Conservation (phyloP, 2,113 vertebrate genomes). For the Arothron firmamentum region DNA sequence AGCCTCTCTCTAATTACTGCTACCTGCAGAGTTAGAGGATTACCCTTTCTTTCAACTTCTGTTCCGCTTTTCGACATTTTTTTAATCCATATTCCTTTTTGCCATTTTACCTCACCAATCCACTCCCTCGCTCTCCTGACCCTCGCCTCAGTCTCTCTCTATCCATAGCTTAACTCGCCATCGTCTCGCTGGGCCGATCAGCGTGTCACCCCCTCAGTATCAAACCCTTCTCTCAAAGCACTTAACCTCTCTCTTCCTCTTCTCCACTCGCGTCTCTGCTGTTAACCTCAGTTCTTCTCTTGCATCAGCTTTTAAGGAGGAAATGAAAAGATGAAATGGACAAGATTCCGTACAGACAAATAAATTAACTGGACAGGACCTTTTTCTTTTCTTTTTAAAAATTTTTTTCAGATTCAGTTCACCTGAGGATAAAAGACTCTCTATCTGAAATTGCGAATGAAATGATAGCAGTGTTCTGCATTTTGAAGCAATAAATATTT, state of each 20-base stretch:
- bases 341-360: background rate
- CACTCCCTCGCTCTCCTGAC: conserved; percentile 16
- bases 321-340: background rate
- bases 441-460: no score
- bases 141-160: conserved; percentile 17
- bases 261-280: background rate
- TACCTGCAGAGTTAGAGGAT: conserved; percentile 36
- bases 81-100: conserved; percentile 19
- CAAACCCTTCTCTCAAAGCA: conserved; percentile 30
- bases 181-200: conserved; percentile 5
- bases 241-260: conserved; percentile 27
- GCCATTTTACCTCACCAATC: conserved; percentile 11
- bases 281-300: conserved; percentile 4
- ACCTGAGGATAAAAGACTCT: no score
- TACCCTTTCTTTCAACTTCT: conserved; percentile 54
- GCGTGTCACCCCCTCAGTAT: conserved; percentile 2
- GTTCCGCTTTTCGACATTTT: conserved; percentile 16
- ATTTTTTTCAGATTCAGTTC: no score
- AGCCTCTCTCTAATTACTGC: conserved; percentile 56
- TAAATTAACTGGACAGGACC: no score
- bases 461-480: no score
- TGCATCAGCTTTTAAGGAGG: background rate
- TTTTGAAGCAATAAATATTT: no score
- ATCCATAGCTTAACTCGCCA: conserved; percentile 7
- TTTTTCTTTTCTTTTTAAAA: no score